Conservation (phyloP, 2,113 vertebrate genomes). For the Eretmochelys imbricata region DNA sequence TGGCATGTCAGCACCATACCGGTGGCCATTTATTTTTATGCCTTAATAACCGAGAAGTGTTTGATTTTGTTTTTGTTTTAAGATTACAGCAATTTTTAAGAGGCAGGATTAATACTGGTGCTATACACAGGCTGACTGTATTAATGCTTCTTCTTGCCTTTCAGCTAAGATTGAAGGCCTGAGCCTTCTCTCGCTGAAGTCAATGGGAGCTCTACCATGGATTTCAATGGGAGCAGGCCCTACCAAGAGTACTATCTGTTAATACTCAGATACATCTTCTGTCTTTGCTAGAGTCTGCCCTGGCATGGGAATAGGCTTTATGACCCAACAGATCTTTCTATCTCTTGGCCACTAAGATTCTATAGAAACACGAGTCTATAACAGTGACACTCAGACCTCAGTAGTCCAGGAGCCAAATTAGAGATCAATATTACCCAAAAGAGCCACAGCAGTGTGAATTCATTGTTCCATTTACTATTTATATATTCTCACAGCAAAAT, state of each 20-base stretch:
- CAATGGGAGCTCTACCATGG: not conserved
- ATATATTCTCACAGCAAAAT: not conserved
- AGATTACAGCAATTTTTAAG: conserved; percentile 41
- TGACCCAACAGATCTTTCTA: not conserved
- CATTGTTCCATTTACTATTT: not conserved
- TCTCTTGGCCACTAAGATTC: not conserved
- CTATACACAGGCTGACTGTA: not conserved
- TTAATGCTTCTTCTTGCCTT: not conserved
- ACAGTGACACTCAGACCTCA: not conserved
- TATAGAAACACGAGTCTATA: not conserved
- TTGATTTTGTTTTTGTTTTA: not conserved
- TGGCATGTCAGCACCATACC: fast-evolving
- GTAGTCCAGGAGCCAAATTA: not conserved
- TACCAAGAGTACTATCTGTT: not conserved
- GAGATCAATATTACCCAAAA: not conserved
- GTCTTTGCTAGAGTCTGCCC: not conserved
- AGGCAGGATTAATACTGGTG: conserved; percentile 8
- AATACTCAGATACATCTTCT: not conserved
- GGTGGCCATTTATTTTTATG: conserved; percentile 37
- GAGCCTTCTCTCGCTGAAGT: not conserved
- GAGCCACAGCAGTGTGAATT: not conserved
- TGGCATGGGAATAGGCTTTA: not conserved
- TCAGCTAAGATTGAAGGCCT: fast-evolving
- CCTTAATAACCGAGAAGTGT: conserved; percentile 52
- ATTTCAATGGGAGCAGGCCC: not conserved